Evolutionary conservation across 2,888 invertebrate species (phyloP).

Genomic region (Lissonota sp.): DNA sequence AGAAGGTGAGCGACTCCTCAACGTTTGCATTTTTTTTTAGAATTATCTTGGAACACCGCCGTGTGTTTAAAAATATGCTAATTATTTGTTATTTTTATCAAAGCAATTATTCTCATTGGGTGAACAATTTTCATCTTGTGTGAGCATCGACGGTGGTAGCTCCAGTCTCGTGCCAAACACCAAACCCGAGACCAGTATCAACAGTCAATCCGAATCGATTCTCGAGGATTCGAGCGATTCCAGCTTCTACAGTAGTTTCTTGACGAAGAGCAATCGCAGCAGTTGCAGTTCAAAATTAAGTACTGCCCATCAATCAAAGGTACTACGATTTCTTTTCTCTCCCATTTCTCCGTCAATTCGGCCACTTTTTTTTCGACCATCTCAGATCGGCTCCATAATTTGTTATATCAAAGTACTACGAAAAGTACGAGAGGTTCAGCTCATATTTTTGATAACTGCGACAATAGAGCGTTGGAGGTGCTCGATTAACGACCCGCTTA

Average conservation of each 20-base stretch:
- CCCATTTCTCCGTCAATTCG: no score
- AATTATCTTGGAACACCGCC: neutral
- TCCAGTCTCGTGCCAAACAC: conserved; percentile 67
- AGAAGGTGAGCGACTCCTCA: conserved; percentile 82
- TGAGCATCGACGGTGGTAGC: conserved; percentile 75
- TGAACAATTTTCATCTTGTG: conserved; percentile 73
- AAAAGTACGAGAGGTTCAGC: no score
- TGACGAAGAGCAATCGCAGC: conserved; percentile 77
- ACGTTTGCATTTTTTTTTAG: neutral
- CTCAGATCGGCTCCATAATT: no score
- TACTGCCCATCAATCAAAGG: conserved; percentile 55
- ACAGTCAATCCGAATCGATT: conserved; percentile 68
- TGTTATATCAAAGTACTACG: no score
- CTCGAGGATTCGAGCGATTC: conserved; percentile 79
- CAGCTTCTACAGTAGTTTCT: conserved; percentile 80
- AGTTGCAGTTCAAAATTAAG: conserved; percentile 73
- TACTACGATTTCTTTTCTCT: conserved; percentile 31
- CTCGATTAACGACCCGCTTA: no score
- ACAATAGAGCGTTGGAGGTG: no score
- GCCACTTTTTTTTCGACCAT: no score
- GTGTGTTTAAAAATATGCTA: neutral
- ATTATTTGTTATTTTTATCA: conserved; percentile 21
- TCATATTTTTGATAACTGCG: no score
- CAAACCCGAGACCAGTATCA: conserved; percentile 50
- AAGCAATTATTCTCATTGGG: conserved; percentile 74